These are phyloP conservation scores for Gymnorhina tibicen DNA, from an alignment of 2,113 vertebrate species.

Conservation along the genomic window DNA sequence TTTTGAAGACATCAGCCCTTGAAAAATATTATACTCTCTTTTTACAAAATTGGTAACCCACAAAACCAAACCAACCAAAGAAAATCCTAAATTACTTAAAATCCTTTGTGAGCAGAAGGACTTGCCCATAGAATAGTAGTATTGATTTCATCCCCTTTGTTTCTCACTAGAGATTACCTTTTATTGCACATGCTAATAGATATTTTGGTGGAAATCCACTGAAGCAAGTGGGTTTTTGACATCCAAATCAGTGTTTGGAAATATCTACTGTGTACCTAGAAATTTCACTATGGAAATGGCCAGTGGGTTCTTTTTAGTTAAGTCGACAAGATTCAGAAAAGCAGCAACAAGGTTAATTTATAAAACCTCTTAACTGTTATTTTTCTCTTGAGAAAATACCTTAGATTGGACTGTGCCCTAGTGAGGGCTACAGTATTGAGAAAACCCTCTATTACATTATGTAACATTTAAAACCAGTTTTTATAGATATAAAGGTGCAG, in stretches of 20 bases:
- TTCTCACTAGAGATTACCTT: background rate
- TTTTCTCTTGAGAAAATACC: background rate
- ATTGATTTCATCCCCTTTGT: background rate
- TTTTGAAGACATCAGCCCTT: background rate
- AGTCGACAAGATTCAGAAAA: background rate
- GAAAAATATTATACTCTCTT: background rate
- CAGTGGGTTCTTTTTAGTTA: background rate
- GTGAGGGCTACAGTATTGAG: background rate
- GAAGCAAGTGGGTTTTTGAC: background rate
- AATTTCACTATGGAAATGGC: background rate
- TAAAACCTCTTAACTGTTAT: background rate
- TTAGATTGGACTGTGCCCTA: background rate
- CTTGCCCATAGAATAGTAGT: background rate
- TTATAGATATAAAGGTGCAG: background rate
- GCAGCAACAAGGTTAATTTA: background rate
- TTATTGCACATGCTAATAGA: background rate
- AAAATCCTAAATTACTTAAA: background rate
- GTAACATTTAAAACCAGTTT: background rate
- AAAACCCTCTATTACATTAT: background rate
- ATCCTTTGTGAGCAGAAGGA: background rate
- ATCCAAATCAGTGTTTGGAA: background rate
- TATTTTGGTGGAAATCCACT: background rate
- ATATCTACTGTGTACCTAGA: background rate
- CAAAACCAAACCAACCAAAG: background rate
- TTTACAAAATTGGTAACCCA: background rate